Conservation (phyloP, 2,797 vertebrate genomes). For the Chaunax sp. region DNA sequence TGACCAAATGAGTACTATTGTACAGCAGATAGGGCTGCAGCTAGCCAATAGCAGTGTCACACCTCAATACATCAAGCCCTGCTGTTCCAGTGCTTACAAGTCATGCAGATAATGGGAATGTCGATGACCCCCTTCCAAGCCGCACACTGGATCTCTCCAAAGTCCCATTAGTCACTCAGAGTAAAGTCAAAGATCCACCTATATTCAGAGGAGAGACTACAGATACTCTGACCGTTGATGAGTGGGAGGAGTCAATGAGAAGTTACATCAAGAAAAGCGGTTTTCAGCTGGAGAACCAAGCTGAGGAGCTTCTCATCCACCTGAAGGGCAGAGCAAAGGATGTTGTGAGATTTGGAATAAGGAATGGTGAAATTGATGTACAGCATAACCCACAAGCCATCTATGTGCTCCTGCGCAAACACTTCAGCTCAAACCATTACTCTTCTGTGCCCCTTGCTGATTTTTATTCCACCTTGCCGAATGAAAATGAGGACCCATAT, state of each 20-base stretch:
- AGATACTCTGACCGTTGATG: neutral
- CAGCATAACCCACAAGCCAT: conserved; percentile 11
- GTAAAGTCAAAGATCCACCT: conserved; percentile 3
- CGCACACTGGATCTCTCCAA: neutral
- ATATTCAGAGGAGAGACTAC: neutral
- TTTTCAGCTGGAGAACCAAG: conserved; percentile 5
- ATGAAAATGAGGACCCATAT: conserved; percentile 11
- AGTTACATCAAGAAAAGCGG: conserved; percentile 9
- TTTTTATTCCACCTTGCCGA: conserved; percentile 29
- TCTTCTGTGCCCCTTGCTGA: conserved; percentile 38
- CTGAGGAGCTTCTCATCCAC: conserved; percentile 45
- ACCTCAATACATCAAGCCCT: neutral
- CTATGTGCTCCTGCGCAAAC: conserved; percentile 27
- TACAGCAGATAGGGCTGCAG: neutral
- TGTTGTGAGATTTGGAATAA: conserved; percentile 35
- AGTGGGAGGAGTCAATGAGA: conserved; percentile 28
- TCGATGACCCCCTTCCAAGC: neutral
- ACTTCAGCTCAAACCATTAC: conserved; percentile 15
- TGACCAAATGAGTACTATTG: neutral
- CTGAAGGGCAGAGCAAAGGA: conserved; percentile 48
- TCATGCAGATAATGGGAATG: neutral
- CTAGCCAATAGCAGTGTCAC: neutral
- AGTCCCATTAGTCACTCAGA: conserved; percentile 4
- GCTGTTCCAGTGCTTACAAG: neutral
- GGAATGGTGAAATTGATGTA: conserved; percentile 15